These are phyloP conservation scores for Zoroaster sp. DNA, from an alignment of 53 echinoderm and acorn worm genomes.

Conservation along the genomic window DNA sequence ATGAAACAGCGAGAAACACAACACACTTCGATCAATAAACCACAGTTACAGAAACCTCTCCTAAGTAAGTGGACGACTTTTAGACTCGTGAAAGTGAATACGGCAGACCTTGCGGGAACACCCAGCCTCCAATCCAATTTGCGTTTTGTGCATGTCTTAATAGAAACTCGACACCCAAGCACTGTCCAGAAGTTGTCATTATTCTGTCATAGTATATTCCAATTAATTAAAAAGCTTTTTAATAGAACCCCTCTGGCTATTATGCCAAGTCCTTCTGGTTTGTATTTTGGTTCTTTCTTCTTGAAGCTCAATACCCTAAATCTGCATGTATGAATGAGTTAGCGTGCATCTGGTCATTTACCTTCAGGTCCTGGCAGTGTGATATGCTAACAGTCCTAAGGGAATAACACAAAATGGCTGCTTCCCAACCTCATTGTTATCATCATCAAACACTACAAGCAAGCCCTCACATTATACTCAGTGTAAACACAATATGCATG, in stretches of 20 bases:
- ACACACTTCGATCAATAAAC: conserved; percentile 53
- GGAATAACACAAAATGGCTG: conserved; percentile 53
- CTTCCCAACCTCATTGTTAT: conserved; percentile 19
- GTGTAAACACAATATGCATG: conserved; percentile 17
- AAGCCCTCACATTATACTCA: neutral
- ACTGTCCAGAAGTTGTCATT: conserved; percentile 64
- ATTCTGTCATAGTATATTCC: conserved; percentile 71
- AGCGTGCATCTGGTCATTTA: conserved; percentile 51
- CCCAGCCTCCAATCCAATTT: conserved; percentile 63
- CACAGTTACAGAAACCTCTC: conserved; percentile 53
- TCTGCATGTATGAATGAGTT: conserved; percentile 55
- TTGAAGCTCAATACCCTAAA: conserved; percentile 29
- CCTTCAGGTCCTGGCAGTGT: conserved; percentile 23
- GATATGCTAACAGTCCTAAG: conserved; percentile 37
- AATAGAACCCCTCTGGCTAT: conserved; percentile 55
- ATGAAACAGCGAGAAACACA: conserved; percentile 58
- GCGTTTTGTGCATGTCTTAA: conserved; percentile 59
- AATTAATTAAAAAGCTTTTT: conserved; percentile 75
- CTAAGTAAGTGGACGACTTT: conserved; percentile 60
- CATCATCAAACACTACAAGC: neutral
- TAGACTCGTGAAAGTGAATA: conserved; percentile 56
- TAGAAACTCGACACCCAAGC: conserved; percentile 55
- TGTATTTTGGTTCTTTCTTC: conserved; percentile 32
- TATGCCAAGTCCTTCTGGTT: conserved; percentile 55
- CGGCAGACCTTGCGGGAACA: conserved; percentile 58